phyloP scores from a whole-genome alignment of 2,888 invertebrate genomes.

The Rhimphoctona megacephalus region DNA sequence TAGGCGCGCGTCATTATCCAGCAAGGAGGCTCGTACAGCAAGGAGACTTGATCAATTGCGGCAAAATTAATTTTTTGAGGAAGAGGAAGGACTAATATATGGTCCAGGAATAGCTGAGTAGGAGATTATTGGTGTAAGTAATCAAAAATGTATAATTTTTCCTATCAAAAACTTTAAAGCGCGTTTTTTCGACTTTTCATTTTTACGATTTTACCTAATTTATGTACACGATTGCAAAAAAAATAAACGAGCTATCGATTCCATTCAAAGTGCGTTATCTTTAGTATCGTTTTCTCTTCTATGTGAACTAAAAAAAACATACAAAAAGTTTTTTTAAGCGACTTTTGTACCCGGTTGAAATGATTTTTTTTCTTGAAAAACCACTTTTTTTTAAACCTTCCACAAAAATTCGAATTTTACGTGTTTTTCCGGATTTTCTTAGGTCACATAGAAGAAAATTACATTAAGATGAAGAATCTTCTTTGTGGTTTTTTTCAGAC shows the following conservation, averaged over 20 bases:
- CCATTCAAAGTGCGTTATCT: slow-evolving; percentile 1
- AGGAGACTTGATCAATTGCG: neutral
- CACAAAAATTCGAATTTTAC: neutral
- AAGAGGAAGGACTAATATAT: slow-evolving; percentile 1
- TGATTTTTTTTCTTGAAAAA: neutral
- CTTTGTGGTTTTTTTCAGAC: neutral
- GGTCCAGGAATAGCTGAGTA: neutral
- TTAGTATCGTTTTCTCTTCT: slow-evolving; percentile 11
- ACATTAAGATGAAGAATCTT: slow-evolving; percentile 1
- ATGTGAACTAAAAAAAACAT: slow-evolving; percentile 7
- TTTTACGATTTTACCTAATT: slow-evolving; percentile 7
- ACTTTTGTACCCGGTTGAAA: slow-evolving; percentile 21
- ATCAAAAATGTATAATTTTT: slow-evolving; percentile 1
- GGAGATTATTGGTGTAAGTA: neutral
- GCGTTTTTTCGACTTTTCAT: slow-evolving; percentile 28
- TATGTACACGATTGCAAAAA: neutral
- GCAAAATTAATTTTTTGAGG: slow-evolving; percentile 5
- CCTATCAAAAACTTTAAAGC: slow-evolving; percentile 9
- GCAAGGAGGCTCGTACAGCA: slow-evolving; percentile 4
- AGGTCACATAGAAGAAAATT: neutral
- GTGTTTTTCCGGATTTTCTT: neutral
- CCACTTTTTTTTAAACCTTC: too few relatives aligned
- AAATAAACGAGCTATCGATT: slow-evolving; percentile 8
- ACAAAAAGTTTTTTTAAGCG: neutral
- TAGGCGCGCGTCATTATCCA: neutral